Evolutionary conservation across 2,113 vertebrate species (phyloP).

Genomic region (cattle (Bos taurus)): DNA sequence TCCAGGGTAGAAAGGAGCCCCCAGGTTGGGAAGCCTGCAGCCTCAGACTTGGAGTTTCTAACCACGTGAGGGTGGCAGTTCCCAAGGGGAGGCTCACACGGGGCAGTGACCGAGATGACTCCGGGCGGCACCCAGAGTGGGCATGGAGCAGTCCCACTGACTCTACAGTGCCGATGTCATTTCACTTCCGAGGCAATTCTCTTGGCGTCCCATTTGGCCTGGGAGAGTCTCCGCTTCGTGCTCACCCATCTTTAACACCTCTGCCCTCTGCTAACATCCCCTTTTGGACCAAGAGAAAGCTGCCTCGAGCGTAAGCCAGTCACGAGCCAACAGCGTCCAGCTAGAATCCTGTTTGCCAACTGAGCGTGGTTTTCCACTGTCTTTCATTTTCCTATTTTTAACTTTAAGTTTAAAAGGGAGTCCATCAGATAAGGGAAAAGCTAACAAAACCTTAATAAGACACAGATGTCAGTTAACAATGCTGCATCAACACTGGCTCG

Average conservation of each 20-base stretch:
- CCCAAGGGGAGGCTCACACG: neutral
- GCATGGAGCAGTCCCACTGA: neutral
- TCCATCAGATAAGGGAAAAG: neutral
- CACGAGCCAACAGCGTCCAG: neutral
- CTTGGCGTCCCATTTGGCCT: neutral
- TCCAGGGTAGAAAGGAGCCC: neutral
- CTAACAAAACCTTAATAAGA: neutral
- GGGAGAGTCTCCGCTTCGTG: neutral
- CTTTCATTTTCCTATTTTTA: neutral
- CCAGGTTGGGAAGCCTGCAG: neutral
- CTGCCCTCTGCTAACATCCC: neutral
- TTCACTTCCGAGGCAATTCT: neutral
- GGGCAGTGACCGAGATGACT: no score
- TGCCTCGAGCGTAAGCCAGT: accelerated
- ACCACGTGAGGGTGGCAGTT: neutral
- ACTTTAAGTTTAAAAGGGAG: neutral
- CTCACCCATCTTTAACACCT: neutral
- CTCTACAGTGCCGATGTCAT: accelerated
- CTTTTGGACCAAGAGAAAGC: neutral
- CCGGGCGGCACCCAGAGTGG: accelerated
- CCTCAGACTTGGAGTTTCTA: no score
- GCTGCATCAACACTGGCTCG: no score
- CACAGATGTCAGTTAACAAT: neutral
- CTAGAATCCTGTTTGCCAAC: neutral
- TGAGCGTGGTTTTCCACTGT: neutral